Conservation (phyloP, 2,888 invertebrate genomes). For the Ectobius pallidus region DNA sequence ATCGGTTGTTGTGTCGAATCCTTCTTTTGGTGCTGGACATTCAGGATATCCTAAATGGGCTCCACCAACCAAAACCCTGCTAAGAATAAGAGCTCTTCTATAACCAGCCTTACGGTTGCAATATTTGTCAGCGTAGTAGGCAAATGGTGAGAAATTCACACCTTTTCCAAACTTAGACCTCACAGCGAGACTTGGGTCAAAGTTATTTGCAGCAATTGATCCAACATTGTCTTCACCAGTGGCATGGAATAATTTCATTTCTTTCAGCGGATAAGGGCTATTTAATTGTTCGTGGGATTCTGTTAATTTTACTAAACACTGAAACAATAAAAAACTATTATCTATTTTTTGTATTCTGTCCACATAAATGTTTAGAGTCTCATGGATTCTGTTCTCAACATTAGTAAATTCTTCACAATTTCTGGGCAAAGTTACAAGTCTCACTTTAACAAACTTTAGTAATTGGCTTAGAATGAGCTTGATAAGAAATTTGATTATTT, state of each 20-base stretch:
- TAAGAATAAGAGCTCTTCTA: too few relatives aligned
- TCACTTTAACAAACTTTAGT: too few relatives aligned
- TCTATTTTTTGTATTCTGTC: slow-evolving; percentile 34
- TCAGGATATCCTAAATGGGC: background rate
- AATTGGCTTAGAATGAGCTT: too few relatives aligned
- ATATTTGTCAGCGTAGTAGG: slow-evolving; percentile 41
- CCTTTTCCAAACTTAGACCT: slow-evolving; percentile 40
- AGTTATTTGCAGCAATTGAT: slow-evolving; percentile 35
- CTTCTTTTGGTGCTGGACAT: slow-evolving; percentile 45
- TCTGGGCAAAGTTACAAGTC: background rate
- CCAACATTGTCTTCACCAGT: slow-evolving; percentile 30
- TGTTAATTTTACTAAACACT: too few relatives aligned
- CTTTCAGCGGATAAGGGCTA: slow-evolving; percentile 7
- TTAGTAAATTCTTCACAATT: background rate
- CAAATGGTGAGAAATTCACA: slow-evolving; percentile 40
- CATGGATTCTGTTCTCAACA: background rate
- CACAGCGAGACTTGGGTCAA: slow-evolving; percentile 39
- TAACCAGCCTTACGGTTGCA: too few relatives aligned
- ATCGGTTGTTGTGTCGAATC: slow-evolving; percentile 50
- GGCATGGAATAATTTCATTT: slow-evolving; percentile 39
- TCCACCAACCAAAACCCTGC: slow-evolving; percentile 50
- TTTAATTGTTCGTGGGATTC: too few relatives aligned
- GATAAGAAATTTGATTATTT: too few relatives aligned
- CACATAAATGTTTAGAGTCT: background rate
- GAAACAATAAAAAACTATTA: too few relatives aligned